Percentiles rank a stretch among this genome's conserved stretches.
phyloP scores from a whole-genome alignment of 1,140 invertebrate species.

The Heliothis virescens region DNA sequence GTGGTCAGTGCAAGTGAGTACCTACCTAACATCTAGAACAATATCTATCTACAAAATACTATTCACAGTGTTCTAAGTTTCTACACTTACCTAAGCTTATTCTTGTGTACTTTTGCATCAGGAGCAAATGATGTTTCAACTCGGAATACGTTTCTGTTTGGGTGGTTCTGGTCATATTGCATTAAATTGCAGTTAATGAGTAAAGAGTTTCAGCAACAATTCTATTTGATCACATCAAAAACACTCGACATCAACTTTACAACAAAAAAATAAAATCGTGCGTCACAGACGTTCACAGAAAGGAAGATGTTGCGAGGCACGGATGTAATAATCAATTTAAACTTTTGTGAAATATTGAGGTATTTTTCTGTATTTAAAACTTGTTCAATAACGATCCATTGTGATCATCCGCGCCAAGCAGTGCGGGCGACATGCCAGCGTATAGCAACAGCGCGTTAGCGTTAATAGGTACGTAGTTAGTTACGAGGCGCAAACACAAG shows the following conservation, averaged over 20 bases:
- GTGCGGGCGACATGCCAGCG: constrained; percentile 71
- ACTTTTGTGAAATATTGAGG: neutral
- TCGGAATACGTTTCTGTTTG: neutral
- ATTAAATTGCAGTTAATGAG: neutral
- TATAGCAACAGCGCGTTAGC: constrained; percentile 65
- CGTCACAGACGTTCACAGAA: constrained; percentile 52
- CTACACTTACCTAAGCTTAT: constrained; percentile 21
- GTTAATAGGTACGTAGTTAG: constrained; percentile 69
- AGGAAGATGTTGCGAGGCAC: constrained; percentile 53
- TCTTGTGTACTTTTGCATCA: neutral
- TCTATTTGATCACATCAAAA: neutral
- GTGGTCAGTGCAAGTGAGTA: constrained; percentile 28
- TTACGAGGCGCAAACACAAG: constrained; percentile 77
- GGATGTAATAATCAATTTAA: constrained; percentile 50
- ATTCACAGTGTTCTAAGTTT: neutral
- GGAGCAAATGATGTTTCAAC: neutral
- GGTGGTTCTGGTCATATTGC: neutral
- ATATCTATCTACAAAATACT: constrained; percentile 13
- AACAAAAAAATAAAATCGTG: constrained; percentile 41
- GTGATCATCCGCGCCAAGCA: constrained; percentile 65
- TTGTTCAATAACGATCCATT: constrained; percentile 39
- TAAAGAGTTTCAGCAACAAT: neutral
- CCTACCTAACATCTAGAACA: constrained; percentile 28
- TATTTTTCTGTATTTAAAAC: constrained; percentile 18
- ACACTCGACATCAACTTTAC: constrained; percentile 25